A percentile compares a stretch with the other conserved stretches of the same genome.
phyloP scores from a whole-genome alignment of 2,113 vertebrate species.

The Takifugu bimaculatus region DNA sequence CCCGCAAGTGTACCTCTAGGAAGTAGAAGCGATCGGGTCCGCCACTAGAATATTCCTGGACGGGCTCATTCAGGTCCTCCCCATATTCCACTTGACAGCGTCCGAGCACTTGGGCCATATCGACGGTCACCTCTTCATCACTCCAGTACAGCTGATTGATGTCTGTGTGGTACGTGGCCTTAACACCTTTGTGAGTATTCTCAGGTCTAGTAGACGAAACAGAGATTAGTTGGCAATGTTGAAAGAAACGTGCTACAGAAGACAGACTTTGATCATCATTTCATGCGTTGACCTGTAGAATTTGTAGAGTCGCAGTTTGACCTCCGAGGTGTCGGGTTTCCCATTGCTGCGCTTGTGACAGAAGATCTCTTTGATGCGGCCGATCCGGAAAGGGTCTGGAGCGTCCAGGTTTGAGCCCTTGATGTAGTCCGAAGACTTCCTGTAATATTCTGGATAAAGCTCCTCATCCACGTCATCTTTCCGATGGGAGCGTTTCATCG shows the following conservation, averaged over 20 bases:
- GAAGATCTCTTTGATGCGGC: conserved; percentile 89
- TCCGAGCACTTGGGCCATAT: conserved; percentile 82
- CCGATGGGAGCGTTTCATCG: conserved; percentile 82
- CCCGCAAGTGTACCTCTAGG: conserved; percentile 78
- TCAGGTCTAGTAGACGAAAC: conserved; percentile 77
- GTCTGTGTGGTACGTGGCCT: conserved; percentile 88
- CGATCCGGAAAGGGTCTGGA: conserved; percentile 86
- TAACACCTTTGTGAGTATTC: conserved; percentile 89
- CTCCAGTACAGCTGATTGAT: conserved; percentile 97
- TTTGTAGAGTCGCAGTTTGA: conserved; percentile 87
- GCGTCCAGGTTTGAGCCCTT: conserved; percentile 94
- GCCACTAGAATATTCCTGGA: conserved; percentile 82
- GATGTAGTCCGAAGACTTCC: conserved; percentile 94
- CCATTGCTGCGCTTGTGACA: conserved; percentile 82
- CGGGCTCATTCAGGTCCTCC: conserved; percentile 82
- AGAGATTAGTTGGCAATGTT: background rate
- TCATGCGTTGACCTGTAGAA: conserved; percentile 80
- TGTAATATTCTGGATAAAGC: conserved; percentile 91
- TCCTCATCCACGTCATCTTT: conserved; percentile 93
- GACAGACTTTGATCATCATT: too few relatives aligned
- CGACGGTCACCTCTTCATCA: conserved; percentile 85
- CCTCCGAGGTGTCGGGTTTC: conserved; percentile 79
- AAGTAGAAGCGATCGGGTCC: conserved; percentile 92
- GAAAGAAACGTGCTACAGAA: background rate
- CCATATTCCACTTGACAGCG: conserved; percentile 86